Evolutionary conservation across 1,140 invertebrate species (phyloP).

Genomic region (Drosophila ohnishii): DNA sequence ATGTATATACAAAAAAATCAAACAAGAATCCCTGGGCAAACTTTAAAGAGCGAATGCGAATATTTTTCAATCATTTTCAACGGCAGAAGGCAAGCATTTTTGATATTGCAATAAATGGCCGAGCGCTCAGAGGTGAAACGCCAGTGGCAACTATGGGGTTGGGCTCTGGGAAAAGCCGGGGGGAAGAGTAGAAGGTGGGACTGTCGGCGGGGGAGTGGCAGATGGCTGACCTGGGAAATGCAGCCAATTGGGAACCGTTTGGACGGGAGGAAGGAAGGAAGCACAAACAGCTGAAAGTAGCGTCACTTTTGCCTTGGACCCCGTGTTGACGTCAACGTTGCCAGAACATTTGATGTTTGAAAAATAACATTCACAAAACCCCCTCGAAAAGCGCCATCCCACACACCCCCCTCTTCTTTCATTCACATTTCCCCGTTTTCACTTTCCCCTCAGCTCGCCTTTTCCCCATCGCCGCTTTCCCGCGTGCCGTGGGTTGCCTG

Average conservation of each 20-base stretch:
- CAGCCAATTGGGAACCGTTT: conserved; percentile 42
- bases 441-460: conserved; percentile 1
- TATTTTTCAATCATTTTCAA: conserved; percentile 72
- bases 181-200: background rate
- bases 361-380: conserved; percentile 51
- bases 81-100: conserved; percentile 46
- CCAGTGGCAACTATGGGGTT: conserved; percentile 22
- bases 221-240: conserved; percentile 48
- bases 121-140: conserved; percentile 12
- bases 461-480: conserved; percentile 9
- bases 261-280: conserved; percentile 29
- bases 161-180: background rate
- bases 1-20: conserved; percentile 3
- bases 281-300: conserved; percentile 53
- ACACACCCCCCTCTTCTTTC: background rate
- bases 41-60: conserved; percentile 42
- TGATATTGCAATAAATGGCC: conserved; percentile 53
- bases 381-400: conserved; percentile 1
- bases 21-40: conserved; percentile 2
- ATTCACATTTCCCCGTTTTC: background rate
- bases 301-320: conserved; percentile 46
- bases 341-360: conserved; percentile 54
- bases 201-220: conserved; percentile 4
- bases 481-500: conserved; percentile 28
- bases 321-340: conserved; percentile 59